These are phyloP conservation scores for Heliconius nattereri DNA, from an alignment of 1,140 invertebrate species.

Conservation along the genomic window DNA sequence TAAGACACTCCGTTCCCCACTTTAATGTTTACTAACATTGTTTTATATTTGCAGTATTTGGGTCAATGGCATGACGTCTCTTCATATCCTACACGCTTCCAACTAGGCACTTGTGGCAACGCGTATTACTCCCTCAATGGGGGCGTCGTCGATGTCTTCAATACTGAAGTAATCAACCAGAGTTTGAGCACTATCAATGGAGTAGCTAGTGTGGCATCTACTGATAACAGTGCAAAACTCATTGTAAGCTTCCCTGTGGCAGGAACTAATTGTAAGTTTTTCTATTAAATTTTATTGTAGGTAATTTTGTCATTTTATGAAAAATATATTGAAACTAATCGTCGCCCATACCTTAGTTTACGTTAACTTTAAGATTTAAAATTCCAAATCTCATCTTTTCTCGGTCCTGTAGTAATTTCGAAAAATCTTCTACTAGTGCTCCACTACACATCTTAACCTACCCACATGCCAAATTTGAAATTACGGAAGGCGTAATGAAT, in stretches of 20 bases:
- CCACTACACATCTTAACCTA: no score
- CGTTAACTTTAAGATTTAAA: no score
- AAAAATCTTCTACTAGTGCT: no score
- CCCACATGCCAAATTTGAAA: no score
- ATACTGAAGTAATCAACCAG: constrained; percentile 61
- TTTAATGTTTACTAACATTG: neutral
- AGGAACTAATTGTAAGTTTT: constrained; percentile 55
- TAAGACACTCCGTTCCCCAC: no score
- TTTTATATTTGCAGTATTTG: constrained; percentile 55
- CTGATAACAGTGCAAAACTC: constrained; percentile 56
- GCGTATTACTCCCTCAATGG: constrained; percentile 47
- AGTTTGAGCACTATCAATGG: constrained; percentile 51
- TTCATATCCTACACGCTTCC: constrained; percentile 57
- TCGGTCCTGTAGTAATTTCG: no score
- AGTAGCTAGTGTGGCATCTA: constrained; percentile 39
- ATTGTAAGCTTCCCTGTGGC: constrained; percentile 59
- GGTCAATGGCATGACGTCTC: constrained; percentile 64
- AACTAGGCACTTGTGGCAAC: constrained; percentile 58
- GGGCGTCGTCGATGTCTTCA: constrained; percentile 48
- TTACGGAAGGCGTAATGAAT: no score
- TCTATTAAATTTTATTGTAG: neutral
- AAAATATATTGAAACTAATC: no score
- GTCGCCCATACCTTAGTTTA: no score
- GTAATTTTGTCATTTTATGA: no score
- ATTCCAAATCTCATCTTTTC: no score